A percentile compares a stretch with the other conserved stretches of the same genome.
Conservation (phyloP, 1,140 invertebrate genomes). For the Helicoverpa armigera region DNA sequence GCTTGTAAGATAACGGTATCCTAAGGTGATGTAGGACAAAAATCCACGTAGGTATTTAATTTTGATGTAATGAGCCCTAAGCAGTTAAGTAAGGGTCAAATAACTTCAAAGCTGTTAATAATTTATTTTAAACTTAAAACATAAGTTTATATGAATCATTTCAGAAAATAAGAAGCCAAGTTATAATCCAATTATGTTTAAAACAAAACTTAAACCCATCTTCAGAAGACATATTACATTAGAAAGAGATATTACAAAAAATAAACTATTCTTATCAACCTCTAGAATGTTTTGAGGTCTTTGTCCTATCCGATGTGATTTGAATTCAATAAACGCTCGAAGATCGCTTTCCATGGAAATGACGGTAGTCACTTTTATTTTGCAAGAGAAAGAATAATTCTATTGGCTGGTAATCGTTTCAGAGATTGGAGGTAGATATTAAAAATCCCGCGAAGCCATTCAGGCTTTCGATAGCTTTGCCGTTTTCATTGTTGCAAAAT, state of each 20-base stretch:
- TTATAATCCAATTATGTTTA: not conserved
- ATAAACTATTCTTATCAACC: slow-evolving; percentile 36
- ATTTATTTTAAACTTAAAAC: too few relatives aligned
- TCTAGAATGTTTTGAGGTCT: slow-evolving; percentile 48
- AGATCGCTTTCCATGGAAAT: slow-evolving; percentile 78
- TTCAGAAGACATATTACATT: too few relatives aligned
- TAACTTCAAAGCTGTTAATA: too few relatives aligned
- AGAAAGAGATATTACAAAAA: too few relatives aligned
- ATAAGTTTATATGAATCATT: too few relatives aligned
- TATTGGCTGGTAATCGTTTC: slow-evolving; percentile 65
- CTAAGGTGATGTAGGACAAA: too few relatives aligned
- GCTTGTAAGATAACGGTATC: too few relatives aligned
- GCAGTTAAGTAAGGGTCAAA: too few relatives aligned
- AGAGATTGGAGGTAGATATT: slow-evolving; percentile 68
- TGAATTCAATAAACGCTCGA: slow-evolving; percentile 75
- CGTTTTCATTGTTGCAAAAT: slow-evolving; percentile 32
- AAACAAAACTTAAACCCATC: not conserved
- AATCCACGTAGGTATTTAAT: too few relatives aligned
- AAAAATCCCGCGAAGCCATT: slow-evolving; percentile 56
- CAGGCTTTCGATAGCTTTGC: slow-evolving; percentile 13
- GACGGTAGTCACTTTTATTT: slow-evolving; percentile 69
- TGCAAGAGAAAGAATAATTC: slow-evolving; percentile 67
- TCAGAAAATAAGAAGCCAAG: too few relatives aligned
- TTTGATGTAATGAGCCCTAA: too few relatives aligned
- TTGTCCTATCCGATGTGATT: slow-evolving; percentile 68